Percentiles rank a stretch among this genome's conserved stretches.
phyloP scores from a whole-genome alignment of 2,113 vertebrate species.

The Neotoma lepida region DNA sequence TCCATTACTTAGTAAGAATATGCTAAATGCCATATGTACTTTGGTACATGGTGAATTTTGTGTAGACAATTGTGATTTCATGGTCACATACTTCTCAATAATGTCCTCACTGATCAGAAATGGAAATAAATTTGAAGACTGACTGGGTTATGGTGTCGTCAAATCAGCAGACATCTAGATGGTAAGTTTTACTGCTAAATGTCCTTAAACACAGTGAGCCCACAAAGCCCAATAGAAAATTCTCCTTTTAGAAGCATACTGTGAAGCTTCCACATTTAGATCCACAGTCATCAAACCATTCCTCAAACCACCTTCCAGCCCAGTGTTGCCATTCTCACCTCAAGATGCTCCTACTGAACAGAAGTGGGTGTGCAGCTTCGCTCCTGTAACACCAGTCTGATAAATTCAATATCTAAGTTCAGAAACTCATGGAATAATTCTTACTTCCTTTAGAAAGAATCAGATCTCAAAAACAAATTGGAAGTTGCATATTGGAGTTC shows the following conservation, averaged over 20 bases:
- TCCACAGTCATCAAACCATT: background rate
- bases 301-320: background rate
- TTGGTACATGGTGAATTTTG: background rate
- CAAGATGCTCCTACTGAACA: background rate
- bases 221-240: background rate
- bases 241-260: background rate
- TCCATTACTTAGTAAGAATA: background rate
- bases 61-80: background rate
- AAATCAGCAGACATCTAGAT: background rate
- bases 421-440: background rate
- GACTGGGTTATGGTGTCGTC: slow-evolving; percentile 2
- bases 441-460: background rate
- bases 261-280: background rate
- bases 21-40: background rate
- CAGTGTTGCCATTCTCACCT: background rate
- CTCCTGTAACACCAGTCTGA: background rate
- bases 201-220: background rate
- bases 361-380: background rate
- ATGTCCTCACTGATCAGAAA: background rate
- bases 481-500: slow-evolving; percentile 2
- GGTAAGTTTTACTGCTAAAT: slow-evolving; percentile 48
- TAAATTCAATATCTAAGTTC: background rate
- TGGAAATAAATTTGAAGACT: slow-evolving; percentile 52
- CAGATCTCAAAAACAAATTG: slow-evolving; percentile 5
- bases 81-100: slow-evolving; percentile 42